A percentile compares a stretch with the other conserved stretches of the same genome.
These are phyloP conservation scores for Empidonax traillii DNA, from an alignment of 2,113 vertebrate genomes.

Conservation along the genomic window DNA sequence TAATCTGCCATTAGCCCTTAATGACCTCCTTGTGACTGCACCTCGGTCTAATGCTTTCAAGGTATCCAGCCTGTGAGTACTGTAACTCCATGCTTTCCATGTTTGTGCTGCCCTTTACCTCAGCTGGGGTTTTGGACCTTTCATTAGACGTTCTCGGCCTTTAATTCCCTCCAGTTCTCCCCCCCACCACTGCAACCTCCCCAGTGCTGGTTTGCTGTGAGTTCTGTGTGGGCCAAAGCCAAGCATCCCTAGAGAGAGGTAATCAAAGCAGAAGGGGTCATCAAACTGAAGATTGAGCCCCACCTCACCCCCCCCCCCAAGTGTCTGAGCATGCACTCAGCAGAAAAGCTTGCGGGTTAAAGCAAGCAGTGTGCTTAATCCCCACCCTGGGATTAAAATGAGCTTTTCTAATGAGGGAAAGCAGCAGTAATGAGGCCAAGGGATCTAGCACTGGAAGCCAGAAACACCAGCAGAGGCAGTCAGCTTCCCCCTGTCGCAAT, in stretches of 20 bases:
- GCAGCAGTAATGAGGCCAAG: background rate
- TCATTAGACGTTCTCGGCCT: accelerated
- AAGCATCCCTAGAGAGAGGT: background rate
- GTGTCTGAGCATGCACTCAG: background rate
- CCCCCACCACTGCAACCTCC: background rate
- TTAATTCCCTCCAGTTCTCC: background rate
- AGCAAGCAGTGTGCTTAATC: background rate
- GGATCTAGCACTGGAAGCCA: background rate
- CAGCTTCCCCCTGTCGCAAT: background rate
- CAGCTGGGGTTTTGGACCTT: background rate
- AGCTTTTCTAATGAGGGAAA: background rate
- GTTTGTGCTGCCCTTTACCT: background rate
- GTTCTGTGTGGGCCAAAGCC: background rate
- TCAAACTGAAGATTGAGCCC: background rate
- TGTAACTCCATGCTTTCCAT: background rate
- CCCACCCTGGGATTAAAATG: background rate
- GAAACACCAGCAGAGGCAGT: background rate
- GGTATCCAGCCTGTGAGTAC: background rate
- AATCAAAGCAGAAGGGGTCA: background rate
- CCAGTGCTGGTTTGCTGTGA: accelerated
- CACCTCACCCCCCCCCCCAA: accelerated
- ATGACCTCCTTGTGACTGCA: background rate
- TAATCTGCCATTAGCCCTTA: background rate
- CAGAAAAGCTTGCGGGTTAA: background rate
- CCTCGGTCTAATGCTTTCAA: background rate